Conservation (phyloP, 2,797 vertebrate species). For the Crenichthys baileyi region DNA sequence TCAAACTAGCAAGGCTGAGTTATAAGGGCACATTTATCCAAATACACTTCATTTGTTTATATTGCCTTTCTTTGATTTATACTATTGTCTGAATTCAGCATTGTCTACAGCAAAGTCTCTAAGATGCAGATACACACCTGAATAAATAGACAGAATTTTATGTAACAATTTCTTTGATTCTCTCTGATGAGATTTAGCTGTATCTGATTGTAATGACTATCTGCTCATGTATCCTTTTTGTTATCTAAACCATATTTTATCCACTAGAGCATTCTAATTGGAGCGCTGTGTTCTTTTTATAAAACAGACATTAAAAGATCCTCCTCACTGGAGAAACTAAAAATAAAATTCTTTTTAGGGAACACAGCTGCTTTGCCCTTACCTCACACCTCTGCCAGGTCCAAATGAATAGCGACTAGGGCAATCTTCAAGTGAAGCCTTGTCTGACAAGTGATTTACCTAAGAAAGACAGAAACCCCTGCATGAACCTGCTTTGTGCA, state of each 20-base stretch:
- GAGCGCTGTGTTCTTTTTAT: slow-evolving; percentile 67
- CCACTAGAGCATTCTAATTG: slow-evolving; percentile 69
- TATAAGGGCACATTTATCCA: background rate
- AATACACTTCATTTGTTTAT: background rate
- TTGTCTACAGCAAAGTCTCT: background rate
- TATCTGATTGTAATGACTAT: slow-evolving; percentile 7
- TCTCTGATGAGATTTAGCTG: slow-evolving; percentile 1
- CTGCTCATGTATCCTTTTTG: slow-evolving; percentile 35
- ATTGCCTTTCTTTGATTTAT: background rate
- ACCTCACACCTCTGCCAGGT: slow-evolving; percentile 55
- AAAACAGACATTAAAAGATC: slow-evolving; percentile 55
- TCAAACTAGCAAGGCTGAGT: background rate
- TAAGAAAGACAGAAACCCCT: slow-evolving; percentile 56
- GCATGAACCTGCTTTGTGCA: slow-evolving; percentile 53
- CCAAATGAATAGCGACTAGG: slow-evolving; percentile 59
- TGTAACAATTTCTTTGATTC: background rate
- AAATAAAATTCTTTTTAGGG: slow-evolving; percentile 55
- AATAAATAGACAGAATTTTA: background rate
- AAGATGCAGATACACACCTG: background rate
- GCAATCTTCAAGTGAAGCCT: slow-evolving; percentile 45
- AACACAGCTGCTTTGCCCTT: slow-evolving; percentile 38
- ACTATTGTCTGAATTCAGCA: background rate
- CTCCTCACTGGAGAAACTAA: slow-evolving; percentile 50
- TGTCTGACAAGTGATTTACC: slow-evolving; percentile 68
- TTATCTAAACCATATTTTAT: slow-evolving; percentile 42